Evolutionary conservation across 1,140 invertebrate genomes (phyloP).

Genomic region (Colletes gigas): DNA sequence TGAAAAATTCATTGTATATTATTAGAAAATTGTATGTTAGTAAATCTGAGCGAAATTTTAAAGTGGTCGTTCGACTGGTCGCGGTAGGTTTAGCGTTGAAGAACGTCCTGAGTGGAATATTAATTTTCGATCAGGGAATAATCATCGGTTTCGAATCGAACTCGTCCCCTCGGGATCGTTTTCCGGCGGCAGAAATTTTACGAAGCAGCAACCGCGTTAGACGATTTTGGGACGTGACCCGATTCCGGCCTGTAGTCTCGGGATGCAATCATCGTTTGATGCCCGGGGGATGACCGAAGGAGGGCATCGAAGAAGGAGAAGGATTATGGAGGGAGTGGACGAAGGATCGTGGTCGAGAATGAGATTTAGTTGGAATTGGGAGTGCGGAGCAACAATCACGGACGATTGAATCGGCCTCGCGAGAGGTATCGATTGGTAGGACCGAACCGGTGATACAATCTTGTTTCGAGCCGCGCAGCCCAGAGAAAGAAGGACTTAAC

Average conservation of each 20-base stretch:
- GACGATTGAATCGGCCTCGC: constrained; percentile 66
- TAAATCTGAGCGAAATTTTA: no score
- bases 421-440: constrained; percentile 50
- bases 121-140: constrained; percentile 15
- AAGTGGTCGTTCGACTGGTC: no score
- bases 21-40: no score
- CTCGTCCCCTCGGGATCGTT: constrained; percentile 31
- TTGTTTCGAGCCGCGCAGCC: constrained; percentile 17
- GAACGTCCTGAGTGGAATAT: neutral
- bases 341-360: constrained; percentile 49
- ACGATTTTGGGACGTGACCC: constrained; percentile 63
- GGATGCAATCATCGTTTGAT: constrained; percentile 70
- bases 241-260: constrained; percentile 38
- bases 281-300: constrained; percentile 40
- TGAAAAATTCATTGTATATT: no score
- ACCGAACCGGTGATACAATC: constrained; percentile 40
- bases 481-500: neutral
- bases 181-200: constrained; percentile 29
- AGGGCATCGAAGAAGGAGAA: constrained; percentile 13
- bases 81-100: neutral
- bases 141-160: constrained; percentile 24
- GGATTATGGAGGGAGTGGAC: constrained; percentile 54
- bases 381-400: constrained; percentile 62
- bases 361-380: constrained; percentile 44
- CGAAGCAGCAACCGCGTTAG: constrained; percentile 27